Conservation (phyloP, 2,888 invertebrate genomes). For the Sminthurinus aureus region DNA sequence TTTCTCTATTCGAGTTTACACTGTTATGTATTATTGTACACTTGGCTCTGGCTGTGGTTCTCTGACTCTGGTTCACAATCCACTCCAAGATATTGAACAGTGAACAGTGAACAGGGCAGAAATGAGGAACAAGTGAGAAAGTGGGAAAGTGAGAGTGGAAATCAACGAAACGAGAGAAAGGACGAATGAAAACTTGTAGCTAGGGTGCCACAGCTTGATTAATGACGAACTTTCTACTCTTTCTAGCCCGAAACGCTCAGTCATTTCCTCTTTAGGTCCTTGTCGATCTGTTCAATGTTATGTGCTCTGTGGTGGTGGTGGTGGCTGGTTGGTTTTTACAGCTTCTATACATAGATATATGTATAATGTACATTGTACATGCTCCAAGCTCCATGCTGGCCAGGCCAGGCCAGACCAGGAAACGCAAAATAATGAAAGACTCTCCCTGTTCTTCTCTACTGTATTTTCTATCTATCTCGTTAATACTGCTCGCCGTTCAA, state of each 20-base stretch:
- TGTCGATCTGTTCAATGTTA: not conserved
- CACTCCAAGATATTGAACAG: not conserved
- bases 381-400: too few species aligned
- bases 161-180: too few species aligned
- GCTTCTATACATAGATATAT: not conserved
- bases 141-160: too few species aligned
- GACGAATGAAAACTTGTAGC: too few species aligned
- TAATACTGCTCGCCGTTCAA: not conserved
- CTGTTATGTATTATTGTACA: too few species aligned
- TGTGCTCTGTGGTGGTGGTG: not conserved
- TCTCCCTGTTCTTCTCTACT: not conserved
- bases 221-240: conserved; percentile 54
- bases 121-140: too few species aligned
- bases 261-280: conserved; percentile 45
- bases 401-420: not conserved
- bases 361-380: too few species aligned
- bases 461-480: conserved; percentile 15
- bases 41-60: too few species aligned
- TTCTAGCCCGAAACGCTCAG: conserved; percentile 47
- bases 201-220: conserved; percentile 48
- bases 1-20: too few species aligned
- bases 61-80: not conserved
- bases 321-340: not conserved
- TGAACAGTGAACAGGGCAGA: not conserved
- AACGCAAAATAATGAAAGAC: conserved; percentile 23